phyloP scores from a whole-genome alignment of 2,797 vertebrate genomes.

The Melopsittacus undulatus region DNA sequence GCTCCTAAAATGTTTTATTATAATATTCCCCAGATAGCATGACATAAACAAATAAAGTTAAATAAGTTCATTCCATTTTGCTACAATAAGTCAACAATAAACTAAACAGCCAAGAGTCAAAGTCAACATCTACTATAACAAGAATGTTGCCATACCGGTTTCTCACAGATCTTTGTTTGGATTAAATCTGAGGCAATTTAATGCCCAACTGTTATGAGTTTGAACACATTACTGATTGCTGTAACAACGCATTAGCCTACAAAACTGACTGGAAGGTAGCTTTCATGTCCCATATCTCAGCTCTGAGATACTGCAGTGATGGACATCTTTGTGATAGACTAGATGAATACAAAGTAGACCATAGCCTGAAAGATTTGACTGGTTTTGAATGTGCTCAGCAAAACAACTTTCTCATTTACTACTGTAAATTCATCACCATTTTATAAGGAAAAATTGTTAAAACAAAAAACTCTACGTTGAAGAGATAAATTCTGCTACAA shows the following conservation, averaged over 20 bases:
- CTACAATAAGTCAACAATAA: conserved; percentile 5
- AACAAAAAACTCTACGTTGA: background rate
- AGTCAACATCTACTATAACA: background rate
- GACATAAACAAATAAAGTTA: conserved; percentile 23
- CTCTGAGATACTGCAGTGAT: background rate
- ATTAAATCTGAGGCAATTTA: conserved; percentile 9
- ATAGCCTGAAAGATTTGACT: background rate
- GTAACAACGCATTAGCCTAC: background rate
- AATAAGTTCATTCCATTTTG: conserved; percentile 1
- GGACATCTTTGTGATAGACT: background rate
- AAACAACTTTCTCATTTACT: background rate
- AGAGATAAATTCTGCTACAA: background rate
- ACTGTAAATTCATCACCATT: background rate
- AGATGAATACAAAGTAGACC: background rate
- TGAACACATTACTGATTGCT: background rate
- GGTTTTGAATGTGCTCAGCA: background rate
- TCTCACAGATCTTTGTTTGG: background rate
- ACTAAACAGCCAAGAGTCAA: background rate
- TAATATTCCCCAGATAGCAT: background rate
- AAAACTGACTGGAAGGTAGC: background rate
- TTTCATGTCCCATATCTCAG: background rate
- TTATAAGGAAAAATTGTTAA: background rate
- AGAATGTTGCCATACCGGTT: background rate
- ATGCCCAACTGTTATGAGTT: background rate
- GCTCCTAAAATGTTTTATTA: conserved; percentile 21